phyloP scores from a whole-genome alignment of 1,140 invertebrate species.

The Hesperophylax magnus region DNA sequence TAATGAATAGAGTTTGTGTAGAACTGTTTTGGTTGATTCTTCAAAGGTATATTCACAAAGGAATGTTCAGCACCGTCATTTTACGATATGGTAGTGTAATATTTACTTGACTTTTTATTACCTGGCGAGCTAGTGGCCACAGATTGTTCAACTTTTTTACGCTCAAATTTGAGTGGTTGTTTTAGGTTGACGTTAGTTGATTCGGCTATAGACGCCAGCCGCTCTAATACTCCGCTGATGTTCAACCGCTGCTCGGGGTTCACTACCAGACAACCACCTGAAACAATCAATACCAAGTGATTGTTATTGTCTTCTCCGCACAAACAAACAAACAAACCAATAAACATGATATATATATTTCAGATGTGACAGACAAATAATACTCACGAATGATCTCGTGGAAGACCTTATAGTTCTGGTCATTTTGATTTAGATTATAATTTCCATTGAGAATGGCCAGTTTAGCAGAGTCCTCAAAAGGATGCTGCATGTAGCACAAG shows the following conservation, averaged over 20 bases:
- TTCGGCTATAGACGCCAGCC: slow-evolving; percentile 89
- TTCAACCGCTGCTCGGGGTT: slow-evolving; percentile 85
- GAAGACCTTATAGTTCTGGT: slow-evolving; percentile 86
- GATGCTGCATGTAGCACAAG: slow-evolving; percentile 94
- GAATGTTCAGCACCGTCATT: slow-evolving; percentile 51
- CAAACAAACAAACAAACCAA: neutral
- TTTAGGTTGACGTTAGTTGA: slow-evolving; percentile 84
- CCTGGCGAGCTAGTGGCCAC: slow-evolving; percentile 73
- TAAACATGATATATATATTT: neutral
- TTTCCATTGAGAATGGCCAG: slow-evolving; percentile 97
- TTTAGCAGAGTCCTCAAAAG: slow-evolving; percentile 98
- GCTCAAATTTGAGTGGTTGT: slow-evolving; percentile 79
- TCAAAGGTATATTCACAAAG: slow-evolving; percentile 21
- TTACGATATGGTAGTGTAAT: slow-evolving; percentile 73
- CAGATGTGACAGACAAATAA: slow-evolving; percentile 30
- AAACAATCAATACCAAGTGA: slow-evolving; percentile 32
- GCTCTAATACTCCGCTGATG: slow-evolving; percentile 85
- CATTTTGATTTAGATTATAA: slow-evolving; percentile 86
- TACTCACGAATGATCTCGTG: slow-evolving; percentile 91
- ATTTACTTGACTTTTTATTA: slow-evolving; percentile 74
- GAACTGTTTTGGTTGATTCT: slow-evolving; percentile 21
- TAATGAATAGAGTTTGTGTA: neutral
- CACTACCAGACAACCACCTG: slow-evolving; percentile 86
- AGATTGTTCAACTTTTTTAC: slow-evolving; percentile 73
- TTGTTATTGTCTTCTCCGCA: neutral